Evolutionary conservation across 1,140 invertebrate genomes (phyloP), one percentile per base, ranked within the genome.

Genomic region (Myzus persicae): DNA sequence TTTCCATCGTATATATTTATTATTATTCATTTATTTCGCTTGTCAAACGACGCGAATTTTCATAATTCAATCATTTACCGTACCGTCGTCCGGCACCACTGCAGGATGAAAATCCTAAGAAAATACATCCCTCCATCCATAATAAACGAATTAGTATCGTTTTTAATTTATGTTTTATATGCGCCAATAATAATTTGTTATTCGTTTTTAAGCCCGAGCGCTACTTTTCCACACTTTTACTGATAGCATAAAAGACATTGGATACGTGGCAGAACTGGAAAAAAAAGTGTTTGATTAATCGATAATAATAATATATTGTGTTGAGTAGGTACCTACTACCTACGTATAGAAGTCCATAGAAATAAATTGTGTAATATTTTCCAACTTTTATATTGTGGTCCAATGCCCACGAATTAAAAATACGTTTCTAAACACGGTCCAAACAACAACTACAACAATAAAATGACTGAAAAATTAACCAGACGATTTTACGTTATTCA

Each of bases 21-120:
- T 76, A 76, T 76, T 85, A 44, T 85, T 44, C 24, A 85, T 85
- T 85, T 85, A 85, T 85, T 85, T 85, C 42, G 24, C 31, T 85
- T 85, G 89, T 67, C 54, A 59, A 90, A 51, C 51, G 48, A 59
- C 48, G 89, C 26, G 40, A 36, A 51, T 90, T 90, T 76, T 90
- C 54, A 90, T 90, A 90, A 90, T 90, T 90, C 89, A 90, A 90
- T 90, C 89, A 90, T 90, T 90, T 24, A 26, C 26, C 40, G 26
- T 42, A 59, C 26, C 31, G 3, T 67, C 59, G 31, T 67, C 11
- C 31, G 14, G 59, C 31, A n/a, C n/a, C 31, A 76, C 14, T 76
- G 59, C 14, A 2, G 54, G 51, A 40, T 42, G 51, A 42, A 54
- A 67, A 44, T 31, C 36, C 26, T 36, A 76, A 90, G 89, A 90